Evolutionary conservation across 2,888 invertebrate genomes (phyloP), one percentile per base, ranked within the genome.

Genomic region (Eurois occulta): DNA sequence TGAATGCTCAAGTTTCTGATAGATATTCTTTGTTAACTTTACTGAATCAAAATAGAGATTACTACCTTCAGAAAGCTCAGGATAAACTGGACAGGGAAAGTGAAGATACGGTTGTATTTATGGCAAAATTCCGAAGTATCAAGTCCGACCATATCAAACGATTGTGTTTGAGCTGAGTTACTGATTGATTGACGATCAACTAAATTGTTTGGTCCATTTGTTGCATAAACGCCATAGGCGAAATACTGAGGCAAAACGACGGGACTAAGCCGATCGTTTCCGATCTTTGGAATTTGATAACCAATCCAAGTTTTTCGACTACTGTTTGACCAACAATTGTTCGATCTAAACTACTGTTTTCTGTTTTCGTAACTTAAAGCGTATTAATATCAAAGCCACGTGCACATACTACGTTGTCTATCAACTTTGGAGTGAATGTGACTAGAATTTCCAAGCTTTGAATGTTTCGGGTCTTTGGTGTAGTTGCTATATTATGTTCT

Each of bases 341-440:
- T 64, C 28, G 35, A 58, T 66, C 28, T 24, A 2, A 5, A 55
- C 55, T 55, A 55, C 55, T 55, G 43, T 35, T 66, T 38, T 64
- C 35, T 43, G 55, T 41, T 75, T 79, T 41, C 55, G 41, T 32
- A 70, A 69, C 52, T 46, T 71, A 38, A 66, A 66, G 32, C 66
- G 46, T 67, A 68, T 67, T 81, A 77, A 82, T 71, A 82, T 72
- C 78, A 72, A 52, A 78, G 52, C 64, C 78, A 78, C 78, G 78
- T 69, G 55, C 68, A 64, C 5, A 82, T 72, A 72, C 68, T 82
- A 55, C 72, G 64, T 72, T 58, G 64, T 81, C 71, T 71, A 65
- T 80, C 41, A 78, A 83, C 67, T 80, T 84, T 55, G 66, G 18
- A 64, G 66, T 41, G 73, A 73, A 77, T 81, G 78, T 75, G 81